These are phyloP conservation scores for Glyptemys insculpta DNA, from an alignment of 2,797 vertebrate species.

Conservation along the genomic window DNA sequence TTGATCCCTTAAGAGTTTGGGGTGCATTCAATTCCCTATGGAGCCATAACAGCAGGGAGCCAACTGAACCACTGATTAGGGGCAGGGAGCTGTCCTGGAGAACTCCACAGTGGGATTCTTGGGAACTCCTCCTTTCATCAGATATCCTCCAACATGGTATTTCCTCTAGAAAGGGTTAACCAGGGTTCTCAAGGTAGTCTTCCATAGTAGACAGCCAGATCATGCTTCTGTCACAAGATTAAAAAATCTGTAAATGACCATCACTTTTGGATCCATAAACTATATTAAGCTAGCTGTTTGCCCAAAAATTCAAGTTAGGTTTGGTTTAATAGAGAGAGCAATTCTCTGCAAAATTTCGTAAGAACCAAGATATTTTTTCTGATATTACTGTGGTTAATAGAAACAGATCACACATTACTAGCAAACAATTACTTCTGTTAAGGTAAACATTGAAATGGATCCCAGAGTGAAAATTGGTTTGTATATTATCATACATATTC, in stretches of 20 bases:
- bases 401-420: neutral
- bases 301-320: neutral
- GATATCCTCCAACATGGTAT: neutral
- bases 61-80: neutral
- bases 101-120: neutral
- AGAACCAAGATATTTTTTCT: neutral
- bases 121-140: neutral
- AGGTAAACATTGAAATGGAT: neutral
- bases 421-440: neutral
- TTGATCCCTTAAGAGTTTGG: neutral
- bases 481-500: neutral
- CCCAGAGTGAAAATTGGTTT: neutral
- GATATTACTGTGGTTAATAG: neutral
- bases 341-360: neutral
- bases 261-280: neutral
- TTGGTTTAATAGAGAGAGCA: neutral
- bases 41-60: neutral
- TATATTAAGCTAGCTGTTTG: neutral
- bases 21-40: neutral
- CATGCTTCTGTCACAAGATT: neutral
- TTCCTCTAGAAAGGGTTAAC: neutral
- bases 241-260: neutral
- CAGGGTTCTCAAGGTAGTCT: neutral
- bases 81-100: neutral
- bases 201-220: neutral